phyloP scores from a whole-genome alignment of 2,888 invertebrate genomes.

The Hirudinaria manillensis region DNA sequence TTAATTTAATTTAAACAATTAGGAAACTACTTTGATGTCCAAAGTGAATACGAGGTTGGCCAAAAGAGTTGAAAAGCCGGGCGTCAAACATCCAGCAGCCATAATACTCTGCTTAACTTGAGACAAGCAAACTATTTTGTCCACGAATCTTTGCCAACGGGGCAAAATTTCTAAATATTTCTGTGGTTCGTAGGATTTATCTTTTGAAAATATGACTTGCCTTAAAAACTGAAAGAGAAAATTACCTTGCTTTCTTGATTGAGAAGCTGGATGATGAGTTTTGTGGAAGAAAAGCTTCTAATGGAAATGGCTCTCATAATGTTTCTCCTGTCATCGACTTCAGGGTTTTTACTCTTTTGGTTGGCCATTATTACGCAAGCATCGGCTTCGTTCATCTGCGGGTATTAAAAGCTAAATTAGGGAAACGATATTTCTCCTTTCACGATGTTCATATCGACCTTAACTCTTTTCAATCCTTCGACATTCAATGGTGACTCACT shows the following conservation, averaged over 20 bases:
- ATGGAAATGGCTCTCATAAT: constrained; percentile 4
- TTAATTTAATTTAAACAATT: too few relatives aligned
- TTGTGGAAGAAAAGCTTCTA: not conserved
- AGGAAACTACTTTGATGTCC: not conserved
- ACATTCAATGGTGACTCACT: not conserved
- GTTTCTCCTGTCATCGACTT: not conserved
- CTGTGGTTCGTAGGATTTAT: not conserved
- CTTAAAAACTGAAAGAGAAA: too few relatives aligned
- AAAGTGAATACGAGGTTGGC: constrained; percentile 2
- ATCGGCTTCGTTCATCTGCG: not conserved
- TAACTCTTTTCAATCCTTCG: not conserved
- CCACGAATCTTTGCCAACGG: not conserved
- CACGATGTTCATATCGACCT: not conserved
- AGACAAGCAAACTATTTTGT: constrained; percentile 5
- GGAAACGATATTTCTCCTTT: too few relatives aligned
- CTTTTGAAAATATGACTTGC: not conserved
- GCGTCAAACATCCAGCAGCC: constrained; percentile 7
- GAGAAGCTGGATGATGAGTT: not conserved
- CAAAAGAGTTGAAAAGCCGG: constrained; percentile 6
- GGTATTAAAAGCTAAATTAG: not conserved
- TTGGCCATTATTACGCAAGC: constrained; percentile 3
- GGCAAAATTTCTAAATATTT: not conserved
- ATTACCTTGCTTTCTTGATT: not conserved
- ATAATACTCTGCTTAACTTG: constrained; percentile 3
- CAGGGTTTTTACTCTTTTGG: not conserved